Evolutionary conservation across 2,888 invertebrate genomes (phyloP), one percentile per base, ranked within the genome.

Genomic region (Lobophora halterata): DNA sequence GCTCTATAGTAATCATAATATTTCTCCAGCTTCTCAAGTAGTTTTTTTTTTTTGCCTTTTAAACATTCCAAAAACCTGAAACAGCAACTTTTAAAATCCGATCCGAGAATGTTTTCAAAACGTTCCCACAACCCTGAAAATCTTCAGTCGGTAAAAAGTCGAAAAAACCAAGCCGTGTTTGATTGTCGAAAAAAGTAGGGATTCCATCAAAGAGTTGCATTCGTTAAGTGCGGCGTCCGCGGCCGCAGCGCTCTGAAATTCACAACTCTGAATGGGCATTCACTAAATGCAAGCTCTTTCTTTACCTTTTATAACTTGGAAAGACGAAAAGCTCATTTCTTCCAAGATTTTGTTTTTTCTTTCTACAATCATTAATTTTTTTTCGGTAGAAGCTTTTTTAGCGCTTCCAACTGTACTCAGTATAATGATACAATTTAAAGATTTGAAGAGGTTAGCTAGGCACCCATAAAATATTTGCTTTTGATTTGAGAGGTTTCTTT

Each of bases 231-330:
- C 77, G 70, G 73, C 68, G 62, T 66, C 62, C 61, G 61, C 62
- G 64, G 65, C 58, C 58, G 69, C 29, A 62, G 67, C 69, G 78
- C 76, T 77, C 70, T 77, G 80, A 79, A 79, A 78, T 77, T 67
- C 57, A 71, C 71, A 67, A 62, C 69, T 71, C 71, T 79, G 83
- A 85, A 85, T 79, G 70, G 65, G 78, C 74, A 85, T 87, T 87
- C 86, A 85, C 80, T 79, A 85, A 86, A 78, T 78, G 75, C 77
- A 70, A 64, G 71, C 68, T 65, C 68, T 78, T 79, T 78, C 75
- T 78, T 72, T 78, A 73, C 74, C 78, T 74, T 81, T 79, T 79
- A 78, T 77, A 74, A 72, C 75, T 77, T 59, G 71, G 70, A 80
- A 82, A 81, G 81, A 81, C 75, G 76, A 60, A 61, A 61, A 71